Conservation (phyloP, 2,797 vertebrate species). For the Leucoraja ocellata region DNA sequence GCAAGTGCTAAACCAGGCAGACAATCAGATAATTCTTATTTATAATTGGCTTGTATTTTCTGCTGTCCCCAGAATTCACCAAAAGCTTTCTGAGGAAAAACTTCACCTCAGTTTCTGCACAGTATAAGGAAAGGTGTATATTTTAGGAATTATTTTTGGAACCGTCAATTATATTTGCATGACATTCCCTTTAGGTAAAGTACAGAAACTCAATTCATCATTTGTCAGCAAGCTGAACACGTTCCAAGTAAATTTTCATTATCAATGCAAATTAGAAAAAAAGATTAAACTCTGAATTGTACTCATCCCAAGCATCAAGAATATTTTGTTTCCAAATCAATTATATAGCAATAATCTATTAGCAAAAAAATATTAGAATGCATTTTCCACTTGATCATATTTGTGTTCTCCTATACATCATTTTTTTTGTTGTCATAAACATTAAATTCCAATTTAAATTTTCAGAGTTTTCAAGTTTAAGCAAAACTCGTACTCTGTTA, state of each 20-base stretch:
- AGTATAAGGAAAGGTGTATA: not conserved
- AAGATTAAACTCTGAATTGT: not conserved
- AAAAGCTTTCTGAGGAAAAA: not conserved
- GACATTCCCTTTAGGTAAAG: not conserved
- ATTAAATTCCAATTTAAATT: not conserved
- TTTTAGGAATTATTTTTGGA: slow-evolving; percentile 19
- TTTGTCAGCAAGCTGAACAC: not conserved
- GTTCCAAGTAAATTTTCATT: not conserved
- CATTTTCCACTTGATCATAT: not conserved
- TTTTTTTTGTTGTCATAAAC: not conserved
- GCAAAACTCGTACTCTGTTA: not conserved
- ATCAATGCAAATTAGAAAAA: no score
- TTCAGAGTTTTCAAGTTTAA: not conserved
- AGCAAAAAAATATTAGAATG: no score
- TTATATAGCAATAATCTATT: not conserved
- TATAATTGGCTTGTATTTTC: not conserved
- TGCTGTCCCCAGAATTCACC: not conserved
- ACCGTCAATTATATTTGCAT: slow-evolving; percentile 22
- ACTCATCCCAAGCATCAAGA: not conserved
- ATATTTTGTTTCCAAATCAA: not conserved
- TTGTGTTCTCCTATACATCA: not conserved
- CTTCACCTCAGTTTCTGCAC: not conserved
- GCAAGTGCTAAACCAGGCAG: not conserved
- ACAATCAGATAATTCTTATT: not conserved
- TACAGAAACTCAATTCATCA: not conserved